A percentile compares a stretch with the other conserved stretches of the same genome.
These are phyloP conservation scores for Stichopus horrens DNA, from an alignment of 53 echinoderm and acorn worm species.

Conservation along the genomic window DNA sequence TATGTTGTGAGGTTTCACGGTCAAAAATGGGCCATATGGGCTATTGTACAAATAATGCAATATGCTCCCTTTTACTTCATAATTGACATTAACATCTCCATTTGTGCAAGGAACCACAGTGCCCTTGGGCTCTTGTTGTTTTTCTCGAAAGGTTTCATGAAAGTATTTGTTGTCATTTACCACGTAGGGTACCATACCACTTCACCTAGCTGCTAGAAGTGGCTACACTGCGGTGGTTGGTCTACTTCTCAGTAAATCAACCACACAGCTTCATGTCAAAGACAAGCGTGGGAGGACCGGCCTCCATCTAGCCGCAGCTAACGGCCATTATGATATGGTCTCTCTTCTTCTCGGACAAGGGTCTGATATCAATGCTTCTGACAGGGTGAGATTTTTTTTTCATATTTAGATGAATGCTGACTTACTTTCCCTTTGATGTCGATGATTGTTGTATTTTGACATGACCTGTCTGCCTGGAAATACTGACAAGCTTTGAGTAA, in stretches of 20 bases:
- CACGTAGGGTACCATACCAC: constrained; percentile 89
- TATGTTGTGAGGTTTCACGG: no score
- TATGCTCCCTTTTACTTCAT: no score
- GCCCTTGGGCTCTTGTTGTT: no score
- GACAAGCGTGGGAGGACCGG: constrained; percentile 98
- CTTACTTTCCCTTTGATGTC: no score
- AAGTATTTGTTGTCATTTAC: background rate
- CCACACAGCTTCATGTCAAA: constrained; percentile 94
- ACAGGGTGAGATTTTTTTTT: constrained; percentile 70
- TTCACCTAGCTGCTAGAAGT: constrained; percentile 89
- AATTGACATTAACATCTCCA: no score
- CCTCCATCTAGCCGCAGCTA: constrained; percentile 92
- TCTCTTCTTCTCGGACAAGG: constrained; percentile 90
- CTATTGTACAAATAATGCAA: no score
- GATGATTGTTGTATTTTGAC: background rate
- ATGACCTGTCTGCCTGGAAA: background rate
- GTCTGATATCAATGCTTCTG: constrained; percentile 88
- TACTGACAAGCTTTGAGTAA: background rate
- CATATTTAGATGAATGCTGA: background rate
- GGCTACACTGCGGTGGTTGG: constrained; percentile 95
- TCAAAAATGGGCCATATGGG: no score
- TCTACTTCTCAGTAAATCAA: constrained; percentile 95
- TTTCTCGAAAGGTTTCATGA: no score
- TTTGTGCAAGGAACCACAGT: no score
- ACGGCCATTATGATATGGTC: constrained; percentile 96